Percentiles rank a stretch among this genome's conserved stretches.
Evolutionary conservation across 2,113 vertebrate species (phyloP).

Genomic region (Indicator maculatus): DNA sequence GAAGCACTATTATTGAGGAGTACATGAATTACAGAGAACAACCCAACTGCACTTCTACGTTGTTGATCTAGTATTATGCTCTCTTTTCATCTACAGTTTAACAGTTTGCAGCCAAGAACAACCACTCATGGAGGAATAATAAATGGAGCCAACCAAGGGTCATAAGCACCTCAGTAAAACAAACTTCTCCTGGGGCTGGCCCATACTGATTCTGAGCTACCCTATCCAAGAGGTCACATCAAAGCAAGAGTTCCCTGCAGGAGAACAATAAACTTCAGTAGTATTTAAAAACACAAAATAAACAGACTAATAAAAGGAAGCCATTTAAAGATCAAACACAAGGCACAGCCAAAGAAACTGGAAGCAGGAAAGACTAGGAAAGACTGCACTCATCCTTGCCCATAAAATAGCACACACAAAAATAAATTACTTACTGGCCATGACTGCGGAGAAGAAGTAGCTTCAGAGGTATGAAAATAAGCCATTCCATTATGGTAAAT

Average conservation of each 20-base stretch:
- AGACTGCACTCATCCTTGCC: not conserved
- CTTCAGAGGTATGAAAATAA: slow-evolving; percentile 84
- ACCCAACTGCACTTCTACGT: not conserved
- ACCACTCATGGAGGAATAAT: not conserved
- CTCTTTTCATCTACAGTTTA: not conserved
- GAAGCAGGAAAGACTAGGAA: not conserved
- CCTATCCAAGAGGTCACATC: not conserved
- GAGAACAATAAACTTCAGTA: not conserved
- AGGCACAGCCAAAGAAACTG: not conserved
- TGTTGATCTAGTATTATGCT: not conserved
- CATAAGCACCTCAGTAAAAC: not conserved
- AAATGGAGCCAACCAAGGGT: not conserved
- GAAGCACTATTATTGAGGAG: not conserved
- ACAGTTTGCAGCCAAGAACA: not conserved
- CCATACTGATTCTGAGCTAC: not conserved
- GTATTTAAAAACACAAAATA: not conserved
- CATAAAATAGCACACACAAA: not conserved
- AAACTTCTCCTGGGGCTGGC: not conserved
- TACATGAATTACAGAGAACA: not conserved
- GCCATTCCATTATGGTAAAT: slow-evolving; percentile 87
- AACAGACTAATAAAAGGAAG: not conserved
- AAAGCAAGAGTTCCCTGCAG: not conserved
- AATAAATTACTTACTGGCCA: slow-evolving; percentile 81
- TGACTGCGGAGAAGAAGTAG: slow-evolving; percentile 70
- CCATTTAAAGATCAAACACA: not conserved